Conservation (phyloP, 2,888 invertebrate species). For the Sclerodermus sp. region DNA sequence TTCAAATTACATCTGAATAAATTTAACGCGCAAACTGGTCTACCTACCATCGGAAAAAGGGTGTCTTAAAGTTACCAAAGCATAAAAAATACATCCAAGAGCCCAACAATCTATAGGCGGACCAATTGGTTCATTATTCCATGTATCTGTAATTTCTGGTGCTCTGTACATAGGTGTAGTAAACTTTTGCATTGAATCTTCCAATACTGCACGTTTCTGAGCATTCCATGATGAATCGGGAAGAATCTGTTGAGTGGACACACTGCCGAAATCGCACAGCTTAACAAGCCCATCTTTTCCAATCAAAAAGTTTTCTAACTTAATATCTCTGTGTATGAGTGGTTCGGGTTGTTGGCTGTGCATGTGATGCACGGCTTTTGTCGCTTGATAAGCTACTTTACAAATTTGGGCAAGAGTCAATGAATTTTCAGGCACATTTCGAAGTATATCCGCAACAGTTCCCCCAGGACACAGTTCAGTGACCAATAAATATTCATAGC, state of each 20-base stretch:
- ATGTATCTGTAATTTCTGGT: constrained; percentile 97
- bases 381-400: constrained; percentile 88
- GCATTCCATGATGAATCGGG: constrained; percentile 93
- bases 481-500: constrained; percentile 80
- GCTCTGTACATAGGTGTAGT: constrained; percentile 96
- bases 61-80: constrained; percentile 89
- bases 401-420: constrained; percentile 73
- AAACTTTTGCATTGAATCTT: constrained; percentile 84
- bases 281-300: constrained; percentile 84
- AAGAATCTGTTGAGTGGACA: constrained; percentile 77
- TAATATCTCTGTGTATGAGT: constrained; percentile 94
- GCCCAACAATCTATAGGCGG: constrained; percentile 95
- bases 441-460: constrained; percentile 48
- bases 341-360: constrained; percentile 83
- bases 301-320: constrained; percentile 92
- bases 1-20: neutral
- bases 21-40: neutral
- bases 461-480: constrained; percentile 90
- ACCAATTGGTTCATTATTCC: constrained; percentile 93
- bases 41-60: constrained; percentile 92
- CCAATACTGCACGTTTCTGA: constrained; percentile 84
- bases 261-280: constrained; percentile 97
- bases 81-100: constrained; percentile 91
- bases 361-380: constrained; percentile 90
- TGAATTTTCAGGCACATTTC: constrained; percentile 47